phyloP scores from a whole-genome alignment of 2,888 invertebrate genomes.

The Leptogaster cylindrica region DNA sequence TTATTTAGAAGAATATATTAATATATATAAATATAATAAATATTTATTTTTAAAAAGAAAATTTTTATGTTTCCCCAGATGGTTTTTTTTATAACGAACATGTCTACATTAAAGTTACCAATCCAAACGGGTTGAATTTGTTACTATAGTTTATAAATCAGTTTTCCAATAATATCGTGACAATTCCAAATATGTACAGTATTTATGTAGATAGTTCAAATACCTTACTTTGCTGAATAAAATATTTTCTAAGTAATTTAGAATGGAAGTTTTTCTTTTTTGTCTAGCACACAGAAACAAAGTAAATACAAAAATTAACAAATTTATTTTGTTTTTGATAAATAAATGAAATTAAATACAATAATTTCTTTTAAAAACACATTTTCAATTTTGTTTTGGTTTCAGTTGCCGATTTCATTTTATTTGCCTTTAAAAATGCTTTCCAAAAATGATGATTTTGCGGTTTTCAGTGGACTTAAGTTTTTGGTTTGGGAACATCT shows the following conservation, averaged over 20 bases:
- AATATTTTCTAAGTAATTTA: constrained; percentile 14
- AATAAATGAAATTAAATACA: too few species aligned
- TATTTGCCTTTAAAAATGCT: background rate
- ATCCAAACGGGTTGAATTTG: background rate
- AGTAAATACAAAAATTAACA: background rate
- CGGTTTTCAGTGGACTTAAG: background rate
- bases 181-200: background rate
- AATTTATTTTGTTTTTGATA: too few species aligned
- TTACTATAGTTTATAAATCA: background rate
- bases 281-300: background rate
- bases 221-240: constrained; percentile 20
- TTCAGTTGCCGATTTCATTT: too few species aligned
- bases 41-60: background rate
- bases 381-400: too few species aligned
- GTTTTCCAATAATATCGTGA: background rate
- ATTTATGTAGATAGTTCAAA: background rate
- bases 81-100: too few species aligned
- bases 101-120: background rate
- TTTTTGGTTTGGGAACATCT: too few species aligned
- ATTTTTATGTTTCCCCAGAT: too few species aligned
- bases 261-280: background rate
- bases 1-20: too few species aligned
- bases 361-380: too few species aligned
- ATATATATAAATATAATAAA: background rate
- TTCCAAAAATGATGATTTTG: background rate